phyloP scores from a whole-genome alignment of 1,140 invertebrate species.

The Ridgeia piscesae region DNA sequence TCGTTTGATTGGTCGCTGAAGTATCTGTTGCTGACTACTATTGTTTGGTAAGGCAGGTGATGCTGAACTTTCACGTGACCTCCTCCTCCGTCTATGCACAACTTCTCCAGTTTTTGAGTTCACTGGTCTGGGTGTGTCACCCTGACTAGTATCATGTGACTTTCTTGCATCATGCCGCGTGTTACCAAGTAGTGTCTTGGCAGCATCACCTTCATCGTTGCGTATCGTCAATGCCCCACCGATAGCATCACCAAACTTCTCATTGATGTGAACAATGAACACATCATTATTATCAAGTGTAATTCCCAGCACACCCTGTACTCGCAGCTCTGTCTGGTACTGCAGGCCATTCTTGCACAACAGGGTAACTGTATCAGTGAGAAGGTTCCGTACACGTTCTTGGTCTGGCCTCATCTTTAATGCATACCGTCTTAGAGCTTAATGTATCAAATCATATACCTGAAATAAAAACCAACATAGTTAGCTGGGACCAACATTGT shows the following conservation, averaged over 20 bases:
- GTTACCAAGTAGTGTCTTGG: not conserved
- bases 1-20: not conserved
- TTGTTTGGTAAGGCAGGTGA: not conserved
- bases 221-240: slow-evolving; percentile 6
- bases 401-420: slow-evolving; percentile 26
- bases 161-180: not conserved
- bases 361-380: slow-evolving; percentile 29
- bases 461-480: not conserved
- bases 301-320: slow-evolving; percentile 30
- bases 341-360: slow-evolving; percentile 30
- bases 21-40: not conserved
- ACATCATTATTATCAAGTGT: slow-evolving; percentile 28
- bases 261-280: slow-evolving; percentile 31
- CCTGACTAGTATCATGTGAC: not conserved
- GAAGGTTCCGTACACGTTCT: slow-evolving; percentile 27
- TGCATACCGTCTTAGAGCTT: not conserved
- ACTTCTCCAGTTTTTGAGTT: not conserved
- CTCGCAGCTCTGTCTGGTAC: slow-evolving; percentile 22
- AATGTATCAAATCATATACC: not conserved
- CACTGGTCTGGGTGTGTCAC: not conserved
- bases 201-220: not conserved
- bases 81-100: not conserved
- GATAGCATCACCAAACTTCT: slow-evolving; percentile 15
- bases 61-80: not conserved
- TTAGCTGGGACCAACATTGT: not conserved